These are phyloP conservation scores for Anas georgica DNA, from an alignment of 2,797 vertebrate species.

Conservation along the genomic window DNA sequence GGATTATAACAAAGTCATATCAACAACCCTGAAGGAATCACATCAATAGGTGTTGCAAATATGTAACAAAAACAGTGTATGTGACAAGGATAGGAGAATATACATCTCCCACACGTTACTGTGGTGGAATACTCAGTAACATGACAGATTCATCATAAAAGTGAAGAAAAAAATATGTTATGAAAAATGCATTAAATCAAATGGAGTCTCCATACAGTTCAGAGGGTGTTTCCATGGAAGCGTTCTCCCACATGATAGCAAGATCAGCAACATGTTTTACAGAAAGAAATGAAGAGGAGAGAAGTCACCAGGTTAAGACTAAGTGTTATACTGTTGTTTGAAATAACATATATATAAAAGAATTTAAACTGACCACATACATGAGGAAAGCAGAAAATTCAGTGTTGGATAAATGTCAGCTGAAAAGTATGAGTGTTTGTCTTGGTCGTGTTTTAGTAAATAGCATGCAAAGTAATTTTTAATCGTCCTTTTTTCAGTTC, in stretches of 20 bases:
- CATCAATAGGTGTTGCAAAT: neutral
- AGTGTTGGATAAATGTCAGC: neutral
- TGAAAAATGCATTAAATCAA: neutral
- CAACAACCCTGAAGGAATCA: neutral
- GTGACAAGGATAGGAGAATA: neutral
- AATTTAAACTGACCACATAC: neutral
- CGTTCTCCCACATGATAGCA: neutral
- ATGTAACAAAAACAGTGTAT: neutral
- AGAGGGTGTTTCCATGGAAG: constrained; percentile 31
- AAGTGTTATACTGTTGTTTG: neutral
- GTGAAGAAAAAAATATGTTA: accelerated
- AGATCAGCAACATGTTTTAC: neutral
- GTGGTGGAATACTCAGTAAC: neutral
- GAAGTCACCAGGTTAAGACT: neutral
- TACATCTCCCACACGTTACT: neutral
- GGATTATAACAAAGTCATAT: neutral
- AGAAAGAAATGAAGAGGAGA: neutral
- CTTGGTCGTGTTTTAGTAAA: neutral
- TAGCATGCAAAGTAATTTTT: neutral
- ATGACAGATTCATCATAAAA: neutral
- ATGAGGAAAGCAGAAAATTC: accelerated
- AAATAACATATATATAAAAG: neutral
- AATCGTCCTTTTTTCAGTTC: neutral
- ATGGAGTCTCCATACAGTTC: neutral
- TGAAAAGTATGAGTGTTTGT: neutral